phyloP scores from a whole-genome alignment of 2,888 invertebrate genomes.

The Resseliella maxima region DNA sequence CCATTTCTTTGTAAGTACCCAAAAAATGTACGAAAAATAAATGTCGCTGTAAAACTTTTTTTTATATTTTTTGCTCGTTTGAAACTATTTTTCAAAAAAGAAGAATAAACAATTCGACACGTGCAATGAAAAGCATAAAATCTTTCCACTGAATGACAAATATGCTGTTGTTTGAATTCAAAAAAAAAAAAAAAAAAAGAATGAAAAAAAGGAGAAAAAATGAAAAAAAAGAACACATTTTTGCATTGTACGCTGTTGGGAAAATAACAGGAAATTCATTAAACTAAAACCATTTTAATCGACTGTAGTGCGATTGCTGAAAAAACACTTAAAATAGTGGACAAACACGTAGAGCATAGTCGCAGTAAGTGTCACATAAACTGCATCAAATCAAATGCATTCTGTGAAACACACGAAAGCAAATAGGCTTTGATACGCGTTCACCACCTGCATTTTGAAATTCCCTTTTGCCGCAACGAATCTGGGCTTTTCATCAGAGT shows the following conservation, averaged over 20 bases:
- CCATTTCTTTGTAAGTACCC: constrained; percentile 9
- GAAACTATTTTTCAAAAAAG: neutral
- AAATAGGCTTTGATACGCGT: neutral
- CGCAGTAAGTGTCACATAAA: neutral
- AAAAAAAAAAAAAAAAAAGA: neutral
- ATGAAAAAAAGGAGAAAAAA: neutral
- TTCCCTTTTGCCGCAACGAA: neutral
- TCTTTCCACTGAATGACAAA: neutral
- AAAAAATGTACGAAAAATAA: neutral
- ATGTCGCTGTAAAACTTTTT: neutral
- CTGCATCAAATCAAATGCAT: constrained; percentile 17
- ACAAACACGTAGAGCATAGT: neutral
- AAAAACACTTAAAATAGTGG: neutral
- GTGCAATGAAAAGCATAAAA: neutral
- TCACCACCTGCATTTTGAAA: neutral
- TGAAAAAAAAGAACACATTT: neutral
- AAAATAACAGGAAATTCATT: neutral
- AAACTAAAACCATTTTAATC: neutral
- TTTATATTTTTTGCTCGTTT: neutral
- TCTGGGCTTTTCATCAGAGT: too few species aligned
- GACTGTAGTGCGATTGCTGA: neutral
- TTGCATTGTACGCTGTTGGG: neutral
- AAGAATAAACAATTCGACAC: neutral
- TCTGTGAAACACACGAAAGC: neutral
- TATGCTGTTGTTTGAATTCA: neutral